Evolutionary conservation across 2,113 vertebrate species (phyloP).

Genomic region (Gorsachius goisagi): DNA sequence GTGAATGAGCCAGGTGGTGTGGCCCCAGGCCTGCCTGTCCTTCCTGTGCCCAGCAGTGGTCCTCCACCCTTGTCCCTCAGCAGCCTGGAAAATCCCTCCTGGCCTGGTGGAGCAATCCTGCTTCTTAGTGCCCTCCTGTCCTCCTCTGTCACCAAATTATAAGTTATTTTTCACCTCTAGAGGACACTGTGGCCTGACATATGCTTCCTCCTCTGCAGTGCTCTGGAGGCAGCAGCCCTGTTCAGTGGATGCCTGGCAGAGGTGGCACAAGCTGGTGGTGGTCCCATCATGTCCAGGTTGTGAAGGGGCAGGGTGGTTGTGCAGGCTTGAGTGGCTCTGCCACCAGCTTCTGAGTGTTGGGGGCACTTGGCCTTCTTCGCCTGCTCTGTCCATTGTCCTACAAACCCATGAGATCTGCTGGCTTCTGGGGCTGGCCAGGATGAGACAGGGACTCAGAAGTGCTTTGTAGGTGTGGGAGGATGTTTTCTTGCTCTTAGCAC

Average conservation of each 20-base stretch:
- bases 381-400: not conserved
- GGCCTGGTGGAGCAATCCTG: not conserved
- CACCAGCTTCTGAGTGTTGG: not conserved
- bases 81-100: not conserved
- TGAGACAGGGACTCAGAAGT: not conserved
- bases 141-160: not conserved
- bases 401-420: not conserved
- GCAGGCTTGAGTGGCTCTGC: not conserved
- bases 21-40: accelerated
- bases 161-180: constrained; percentile 47
- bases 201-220: not conserved
- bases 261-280: not conserved
- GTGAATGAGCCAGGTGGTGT: not conserved
- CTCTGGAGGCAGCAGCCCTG: not conserved
- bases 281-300: not conserved
- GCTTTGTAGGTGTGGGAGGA: not conserved
- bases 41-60: not conserved
- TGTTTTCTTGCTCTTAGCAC: not conserved
- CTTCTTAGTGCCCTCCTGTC: not conserved
- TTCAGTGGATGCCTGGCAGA: not conserved
- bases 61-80: not conserved
- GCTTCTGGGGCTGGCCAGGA: not conserved
- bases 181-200: constrained; percentile 54
- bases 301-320: accelerated
- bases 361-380: not conserved